Conservation (phyloP, 2,888 invertebrate species). For the Achlya flavicornis region DNA sequence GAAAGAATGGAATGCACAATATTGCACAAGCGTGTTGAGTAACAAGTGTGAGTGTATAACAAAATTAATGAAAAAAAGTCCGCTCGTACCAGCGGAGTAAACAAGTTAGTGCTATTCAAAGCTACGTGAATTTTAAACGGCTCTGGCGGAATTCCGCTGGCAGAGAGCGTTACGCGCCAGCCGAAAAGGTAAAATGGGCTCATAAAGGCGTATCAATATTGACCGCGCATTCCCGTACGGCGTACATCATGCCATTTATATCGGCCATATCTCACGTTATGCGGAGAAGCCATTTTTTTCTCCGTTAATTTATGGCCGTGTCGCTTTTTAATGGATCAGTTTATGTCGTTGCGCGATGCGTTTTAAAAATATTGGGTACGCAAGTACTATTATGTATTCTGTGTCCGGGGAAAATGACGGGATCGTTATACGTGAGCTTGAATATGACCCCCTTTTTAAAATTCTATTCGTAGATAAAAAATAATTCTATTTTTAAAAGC, state of each 20-base stretch:
- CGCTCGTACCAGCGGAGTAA: conserved; percentile 41
- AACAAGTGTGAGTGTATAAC: conserved; percentile 6
- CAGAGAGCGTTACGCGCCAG: conserved; percentile 47
- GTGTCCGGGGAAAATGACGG: neutral
- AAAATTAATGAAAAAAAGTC: conserved; percentile 29
- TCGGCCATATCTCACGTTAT: conserved; percentile 70
- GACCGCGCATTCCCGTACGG: conserved; percentile 67
- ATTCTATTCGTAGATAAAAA: no score
- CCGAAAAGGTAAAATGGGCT: conserved; percentile 76
- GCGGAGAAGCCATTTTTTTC: conserved; percentile 58
- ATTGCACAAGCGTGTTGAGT: neutral
- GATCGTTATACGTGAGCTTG: neutral
- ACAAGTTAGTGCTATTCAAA: conserved; percentile 55
- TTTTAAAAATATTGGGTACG: neutral
- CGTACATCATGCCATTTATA: conserved; percentile 69
- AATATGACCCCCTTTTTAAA: no score
- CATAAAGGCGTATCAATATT: conserved; percentile 81
- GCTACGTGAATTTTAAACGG: conserved; percentile 66
- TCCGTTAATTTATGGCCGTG: conserved; percentile 63
- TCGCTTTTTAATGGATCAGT: conserved; percentile 46
- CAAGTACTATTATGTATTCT: no score
- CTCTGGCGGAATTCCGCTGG: conserved; percentile 63
- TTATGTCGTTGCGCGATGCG: conserved; percentile 20
- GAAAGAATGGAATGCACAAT: neutral
- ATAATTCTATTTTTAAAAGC: no score